These are phyloP conservation scores for Oscheius sp. DNA, from an alignment of 1,140 invertebrate species.

Conservation along the genomic window DNA sequence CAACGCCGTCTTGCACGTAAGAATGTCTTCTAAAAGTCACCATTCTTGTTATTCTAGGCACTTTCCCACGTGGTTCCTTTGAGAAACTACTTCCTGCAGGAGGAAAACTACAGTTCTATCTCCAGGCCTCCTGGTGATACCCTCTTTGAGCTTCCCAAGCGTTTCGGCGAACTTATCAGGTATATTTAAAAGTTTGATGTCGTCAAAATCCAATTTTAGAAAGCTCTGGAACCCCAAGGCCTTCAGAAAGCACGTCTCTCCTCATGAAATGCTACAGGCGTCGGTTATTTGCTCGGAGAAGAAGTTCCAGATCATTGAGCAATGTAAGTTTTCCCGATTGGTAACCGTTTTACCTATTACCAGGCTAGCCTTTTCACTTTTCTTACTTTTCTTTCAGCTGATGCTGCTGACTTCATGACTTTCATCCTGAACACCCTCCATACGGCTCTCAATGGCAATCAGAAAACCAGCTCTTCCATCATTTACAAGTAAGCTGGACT, in stretches of 20 bases:
- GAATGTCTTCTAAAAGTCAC: slow-evolving; percentile 10
- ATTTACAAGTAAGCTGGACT: slow-evolving; percentile 72
- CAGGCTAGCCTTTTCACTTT: neutral
- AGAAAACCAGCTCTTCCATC: slow-evolving; percentile 78
- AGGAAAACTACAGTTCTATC: slow-evolving; percentile 83
- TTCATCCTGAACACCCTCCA: slow-evolving; percentile 94
- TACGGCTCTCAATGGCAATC: slow-evolving; percentile 73
- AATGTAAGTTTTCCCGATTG: slow-evolving; percentile 63
- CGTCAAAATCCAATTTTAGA: slow-evolving; percentile 62
- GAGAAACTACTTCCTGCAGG: slow-evolving; percentile 88
- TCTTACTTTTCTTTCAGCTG: neutral
- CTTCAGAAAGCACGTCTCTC: slow-evolving; percentile 98
- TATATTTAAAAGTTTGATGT: neutral
- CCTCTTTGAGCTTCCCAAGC: slow-evolving; percentile 79
- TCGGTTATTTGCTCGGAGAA: slow-evolving; percentile 97
- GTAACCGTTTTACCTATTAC: neutral
- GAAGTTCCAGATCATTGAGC: slow-evolving; percentile 94
- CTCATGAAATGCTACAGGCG: slow-evolving; percentile 99
- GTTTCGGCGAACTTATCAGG: slow-evolving; percentile 88
- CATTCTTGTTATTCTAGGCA: slow-evolving; percentile 68
- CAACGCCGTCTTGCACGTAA: slow-evolving; percentile 91
- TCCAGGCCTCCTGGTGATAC: slow-evolving; percentile 89
- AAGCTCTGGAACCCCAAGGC: slow-evolving; percentile 99
- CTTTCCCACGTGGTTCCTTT: slow-evolving; percentile 89
- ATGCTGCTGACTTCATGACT: slow-evolving; percentile 92